Base-by-base conservation (phyloP, 1,140 invertebrate species). In the Conus ventricosus region DNA sequence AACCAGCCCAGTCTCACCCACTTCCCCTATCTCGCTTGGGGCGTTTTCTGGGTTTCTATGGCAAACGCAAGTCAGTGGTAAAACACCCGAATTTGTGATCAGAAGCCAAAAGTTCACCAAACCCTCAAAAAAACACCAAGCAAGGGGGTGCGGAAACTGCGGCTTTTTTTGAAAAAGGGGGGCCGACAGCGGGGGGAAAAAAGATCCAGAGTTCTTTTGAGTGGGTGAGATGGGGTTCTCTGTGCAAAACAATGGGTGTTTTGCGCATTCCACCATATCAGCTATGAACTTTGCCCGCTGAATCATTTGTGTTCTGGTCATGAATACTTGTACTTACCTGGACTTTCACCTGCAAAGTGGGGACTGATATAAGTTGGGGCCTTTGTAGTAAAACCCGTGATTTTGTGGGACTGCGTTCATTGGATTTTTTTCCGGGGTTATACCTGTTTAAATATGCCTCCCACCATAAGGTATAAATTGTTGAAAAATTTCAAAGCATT, bases 201-300 rank as follows among this genome's bases (percentile, higher is more conserved):
- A 78, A 39, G n/a, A 78, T 78, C 75, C 75, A 5, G 27, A 25
- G 23, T 11, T 78, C 75, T 1, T 4, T 2, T 51, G 80, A 81
- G 80, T 81, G 80, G 5, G 53, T 53, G 15, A 81, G 25, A 17
- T 81, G 80, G 5, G 80, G 80, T 39, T 5, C 80, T 39, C 80
- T 81, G 25, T 81, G 80, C 80, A 81, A 81, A 54, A 76, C 5
- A 76, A 27, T 39, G 80, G 80, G 5, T 81, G 80, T 81, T 81
- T 81, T 81, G 80, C 17, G 39, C 27, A 15, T 81, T 81, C 80
- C 80, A 53, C 6, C 27, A 81, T 7, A 39, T 53, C 39, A 8
- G 23, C 13, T 1, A 76, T 23, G 13, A n/a, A 76, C 20, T 39
- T 39, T 39, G 3, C 0, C 39, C 39, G 39, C 39, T 39, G 39